Evolutionary conservation across 2,797 vertebrate species (phyloP).

Genomic region (Micrastur ruficollis): DNA sequence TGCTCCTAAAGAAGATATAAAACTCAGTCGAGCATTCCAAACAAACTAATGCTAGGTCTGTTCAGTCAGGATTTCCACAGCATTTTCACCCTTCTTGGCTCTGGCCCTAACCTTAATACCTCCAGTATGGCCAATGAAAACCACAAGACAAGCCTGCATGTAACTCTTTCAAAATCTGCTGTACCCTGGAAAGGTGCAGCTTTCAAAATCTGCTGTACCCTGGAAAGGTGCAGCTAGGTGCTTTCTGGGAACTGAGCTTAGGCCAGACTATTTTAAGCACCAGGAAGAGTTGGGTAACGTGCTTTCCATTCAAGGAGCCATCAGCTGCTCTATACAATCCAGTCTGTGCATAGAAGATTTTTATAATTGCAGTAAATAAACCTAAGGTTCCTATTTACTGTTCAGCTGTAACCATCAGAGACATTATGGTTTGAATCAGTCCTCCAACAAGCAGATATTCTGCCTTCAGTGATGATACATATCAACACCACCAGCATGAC

Average conservation of each 20-base stretch:
- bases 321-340: not conserved
- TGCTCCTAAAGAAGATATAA: not conserved
- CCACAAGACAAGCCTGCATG: rapidly evolving
- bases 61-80: not conserved
- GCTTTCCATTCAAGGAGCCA: not conserved
- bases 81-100: not conserved
- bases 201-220: not conserved
- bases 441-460: not conserved
- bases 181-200: not conserved
- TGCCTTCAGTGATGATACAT: not conserved
- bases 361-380: not conserved
- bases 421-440: not conserved
- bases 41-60: not conserved
- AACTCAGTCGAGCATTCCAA: not conserved
- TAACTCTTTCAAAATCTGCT: not conserved
- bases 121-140: rapidly evolving
- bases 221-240: not conserved
- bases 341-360: not conserved
- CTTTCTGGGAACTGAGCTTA: not conserved
- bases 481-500: not conserved
- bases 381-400: not conserved
- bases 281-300: not conserved
- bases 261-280: not conserved
- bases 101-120: not conserved
- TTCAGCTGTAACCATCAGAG: not conserved